Conservation (phyloP, 2,888 invertebrate genomes). For the Drosophila infuscata region DNA sequence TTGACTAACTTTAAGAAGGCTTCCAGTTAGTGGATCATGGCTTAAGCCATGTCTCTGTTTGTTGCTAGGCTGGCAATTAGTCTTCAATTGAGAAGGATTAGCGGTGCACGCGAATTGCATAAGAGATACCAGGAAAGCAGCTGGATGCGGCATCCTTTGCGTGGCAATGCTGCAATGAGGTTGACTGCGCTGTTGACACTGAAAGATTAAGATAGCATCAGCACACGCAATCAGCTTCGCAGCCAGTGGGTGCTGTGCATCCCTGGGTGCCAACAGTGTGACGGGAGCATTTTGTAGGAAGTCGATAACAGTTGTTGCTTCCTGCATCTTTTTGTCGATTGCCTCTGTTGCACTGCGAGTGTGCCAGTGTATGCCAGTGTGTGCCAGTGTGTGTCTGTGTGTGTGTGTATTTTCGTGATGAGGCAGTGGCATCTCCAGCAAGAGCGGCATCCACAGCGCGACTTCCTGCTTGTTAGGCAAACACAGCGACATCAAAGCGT, state of each 20-base stretch:
- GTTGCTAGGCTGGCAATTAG: slow-evolving; percentile 25
- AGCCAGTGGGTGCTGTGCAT: slow-evolving; percentile 56
- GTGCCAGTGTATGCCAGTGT: neutral
- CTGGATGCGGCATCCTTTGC: slow-evolving; percentile 41
- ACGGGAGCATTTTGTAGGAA: slow-evolving; percentile 62
- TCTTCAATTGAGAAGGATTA: slow-evolving; percentile 39
- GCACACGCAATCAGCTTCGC: slow-evolving; percentile 62
- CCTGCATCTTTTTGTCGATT: slow-evolving; percentile 76
- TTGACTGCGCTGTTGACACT: slow-evolving; percentile 64
- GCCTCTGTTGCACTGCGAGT: slow-evolving; percentile 41
- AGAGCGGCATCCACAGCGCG: slow-evolving; percentile 46
- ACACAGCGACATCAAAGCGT: slow-evolving; percentile 53
- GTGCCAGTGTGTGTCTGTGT: slow-evolving; percentile 8
- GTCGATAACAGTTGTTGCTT: slow-evolving; percentile 71
- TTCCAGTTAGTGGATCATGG: neutral
- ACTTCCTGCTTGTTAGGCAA: slow-evolving; percentile 81
- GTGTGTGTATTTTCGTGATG: slow-evolving; percentile 40
- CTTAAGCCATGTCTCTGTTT: slow-evolving; percentile 19
- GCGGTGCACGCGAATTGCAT: slow-evolving; percentile 37
- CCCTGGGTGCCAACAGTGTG: slow-evolving; percentile 42
- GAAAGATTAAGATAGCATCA: slow-evolving; percentile 65
- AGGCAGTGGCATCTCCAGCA: slow-evolving; percentile 63
- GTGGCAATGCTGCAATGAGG: neutral
- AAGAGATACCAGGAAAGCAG: slow-evolving; percentile 37
- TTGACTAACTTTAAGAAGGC: neutral